Base-by-base conservation (phyloP, 2,113 vertebrate genomes). In the Sceloporus undulatus region DNA sequence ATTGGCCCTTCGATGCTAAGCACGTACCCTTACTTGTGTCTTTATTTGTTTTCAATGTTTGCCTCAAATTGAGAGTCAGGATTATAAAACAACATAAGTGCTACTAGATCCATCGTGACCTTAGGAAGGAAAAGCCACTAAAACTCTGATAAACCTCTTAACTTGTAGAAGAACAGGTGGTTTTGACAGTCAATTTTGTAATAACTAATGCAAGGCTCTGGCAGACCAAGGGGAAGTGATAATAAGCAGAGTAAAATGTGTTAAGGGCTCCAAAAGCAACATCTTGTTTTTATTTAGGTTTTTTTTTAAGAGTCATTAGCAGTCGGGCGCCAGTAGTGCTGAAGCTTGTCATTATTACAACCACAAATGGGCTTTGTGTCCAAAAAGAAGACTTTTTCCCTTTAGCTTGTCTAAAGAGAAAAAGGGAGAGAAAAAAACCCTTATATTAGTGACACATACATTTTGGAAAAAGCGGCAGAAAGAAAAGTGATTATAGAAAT, bases 331-430 rank as follows among this genome's bases (percentile, higher is more conserved):
- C 95, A 96, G 95, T 94, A 92, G 91, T 95, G 91, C 94, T 94
- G 94, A 96, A 97, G 96, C 83, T 93, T 95, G 92, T 90, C 88
- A 92, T 97, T 97, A 94, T 95, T 97, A 96, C 94, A 96, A 96
- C 95, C 90, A 18, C 95, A 96, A 94, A 96, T 83, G 94, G 91
- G 89, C 89, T 93, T 94, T 89, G 90, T 92, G 93, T 94, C 91
- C 91, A 95, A 95, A 92, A 96, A 90, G 93, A 95, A 95, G 94
- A 94, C 94, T 54, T 87, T 94, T 92, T 95, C 95, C 90, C 90
- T 91, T 93, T 88, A 91, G 84, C 59, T 68, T n/a, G 62, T 88
- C 93, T 88, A 82, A 92, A 56, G 68, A 90, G 19, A 40, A 80
- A 27, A 11, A 87, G 65, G 77, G 88, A 74, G 21, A 34, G 85